Base-by-base conservation (phyloP, 2,113 vertebrate species). In the Heterocephalus glaber region DNA sequence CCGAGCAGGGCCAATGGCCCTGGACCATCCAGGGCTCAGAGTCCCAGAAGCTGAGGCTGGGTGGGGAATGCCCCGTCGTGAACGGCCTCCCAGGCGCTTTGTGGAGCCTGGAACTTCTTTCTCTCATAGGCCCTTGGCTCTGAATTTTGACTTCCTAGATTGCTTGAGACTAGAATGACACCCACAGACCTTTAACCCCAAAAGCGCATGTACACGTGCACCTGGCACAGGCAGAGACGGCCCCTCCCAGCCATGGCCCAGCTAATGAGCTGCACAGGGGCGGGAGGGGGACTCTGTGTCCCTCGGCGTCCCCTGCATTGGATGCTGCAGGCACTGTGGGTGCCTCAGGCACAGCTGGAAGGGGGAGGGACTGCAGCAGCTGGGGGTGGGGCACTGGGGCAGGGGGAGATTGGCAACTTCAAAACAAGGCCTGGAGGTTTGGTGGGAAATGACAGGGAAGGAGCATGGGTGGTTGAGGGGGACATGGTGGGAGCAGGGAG, bases 201-300 rank as follows among this genome's bases (percentile, higher is more conserved):
- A 30, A 63, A n/a, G 22, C 3, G 7, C 22, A 0, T 16, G 3
- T 38, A 30, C 3, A 3, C 16, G 5, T 19, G 1, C 7, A 7
- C 0, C 0, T 16, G 12, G 24, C 54, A 22, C 20, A 35, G 2
- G 8, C 2, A 4, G 41, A 22, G 1, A n/a, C 41, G 6, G 38
- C 20, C 60, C 41, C 2, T 2, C 44, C 13, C 41, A 2, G 47
- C 33, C 10, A 9, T 5, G 19, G 7, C 83, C 30, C 11, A 8
- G 74, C 24, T 20, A 11, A 26, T 13, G 49, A 54, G 49, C 35
- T 81, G 20, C 7, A 11, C 56, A 60, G 20, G 22, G 33, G 7
- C 54, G 16, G 56, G 22, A 26, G 10, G 7, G 14, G 35, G 4
- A 26, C 38, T 44, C 81, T 80, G 20, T 20, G 19, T 13, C 26